Evolutionary conservation across 1,140 invertebrate genomes (phyloP).

Genomic region (Littorina saxatilis): DNA sequence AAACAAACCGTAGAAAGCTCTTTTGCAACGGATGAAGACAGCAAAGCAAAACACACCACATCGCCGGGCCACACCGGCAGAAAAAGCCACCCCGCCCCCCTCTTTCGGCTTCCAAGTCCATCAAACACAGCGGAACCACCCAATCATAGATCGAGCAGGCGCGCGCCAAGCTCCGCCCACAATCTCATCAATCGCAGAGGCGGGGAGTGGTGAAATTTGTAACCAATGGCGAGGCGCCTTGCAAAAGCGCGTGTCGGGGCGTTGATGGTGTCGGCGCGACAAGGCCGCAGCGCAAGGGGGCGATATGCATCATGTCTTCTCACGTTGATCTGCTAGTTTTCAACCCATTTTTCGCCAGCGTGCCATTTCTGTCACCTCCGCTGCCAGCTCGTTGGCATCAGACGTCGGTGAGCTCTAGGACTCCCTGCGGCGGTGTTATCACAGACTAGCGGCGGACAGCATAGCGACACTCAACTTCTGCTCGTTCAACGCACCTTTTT

Average conservation of each 20-base stretch:
- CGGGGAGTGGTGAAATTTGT: neutral
- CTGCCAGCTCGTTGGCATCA: neutral
- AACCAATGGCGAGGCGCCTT: slow-evolving; percentile 23
- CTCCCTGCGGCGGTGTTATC: neutral
- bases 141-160: neutral
- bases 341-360: slow-evolving; percentile 8
- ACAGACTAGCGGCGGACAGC: neutral
- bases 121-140: neutral
- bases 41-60: too few relatives aligned
- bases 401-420: neutral
- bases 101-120: too few relatives aligned
- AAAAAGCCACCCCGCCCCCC: too few relatives aligned
- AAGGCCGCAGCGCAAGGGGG: neutral
- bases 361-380: slow-evolving; percentile 38
- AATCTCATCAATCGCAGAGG: neutral
- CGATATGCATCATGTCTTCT: slow-evolving; percentile 29
- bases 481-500: too few relatives aligned
- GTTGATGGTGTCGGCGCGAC: slow-evolving; percentile 20
- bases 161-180: neutral
- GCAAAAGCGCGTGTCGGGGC: slow-evolving; percentile 1
- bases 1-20: slow-evolving; percentile 16
- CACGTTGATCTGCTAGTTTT: slow-evolving; percentile 38
- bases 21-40: too few relatives aligned
- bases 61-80: too few relatives aligned
- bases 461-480: too few relatives aligned